These are phyloP conservation scores for Electrona antarctica DNA, from an alignment of 2,113 vertebrate species.

Conservation along the genomic window DNA sequence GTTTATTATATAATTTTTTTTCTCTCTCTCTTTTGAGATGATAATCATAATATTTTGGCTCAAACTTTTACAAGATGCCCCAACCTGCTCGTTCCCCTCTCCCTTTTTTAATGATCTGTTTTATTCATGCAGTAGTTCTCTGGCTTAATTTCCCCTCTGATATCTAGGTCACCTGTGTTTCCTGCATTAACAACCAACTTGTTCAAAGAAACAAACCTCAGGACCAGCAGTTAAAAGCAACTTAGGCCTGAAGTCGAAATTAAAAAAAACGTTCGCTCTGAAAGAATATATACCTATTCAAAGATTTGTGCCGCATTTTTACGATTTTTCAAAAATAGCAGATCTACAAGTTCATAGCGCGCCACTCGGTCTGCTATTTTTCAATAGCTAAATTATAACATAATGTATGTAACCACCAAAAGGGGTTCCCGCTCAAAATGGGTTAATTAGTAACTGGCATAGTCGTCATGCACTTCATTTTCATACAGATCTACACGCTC, in stretches of 20 bases:
- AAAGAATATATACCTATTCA: too few relatives aligned
- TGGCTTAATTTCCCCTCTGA: slow-evolving; percentile 27
- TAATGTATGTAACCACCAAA: too few relatives aligned
- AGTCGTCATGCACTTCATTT: slow-evolving; percentile 3
- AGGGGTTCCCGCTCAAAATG: too few relatives aligned
- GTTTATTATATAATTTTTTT: slow-evolving; percentile 10
- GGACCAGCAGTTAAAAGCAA: slow-evolving; percentile 39
- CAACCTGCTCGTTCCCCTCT: slow-evolving; percentile 45
- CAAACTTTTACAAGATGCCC: slow-evolving; percentile 28
- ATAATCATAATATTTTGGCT: slow-evolving; percentile 57
- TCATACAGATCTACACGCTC: slow-evolving; percentile 16
- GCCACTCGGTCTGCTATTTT: too few relatives aligned
- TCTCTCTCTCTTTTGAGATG: slow-evolving; percentile 30
- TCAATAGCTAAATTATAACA: too few relatives aligned
- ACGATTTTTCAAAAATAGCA: too few relatives aligned
- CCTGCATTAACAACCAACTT: slow-evolving; percentile 15
- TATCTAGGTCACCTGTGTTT: slow-evolving; percentile 61
- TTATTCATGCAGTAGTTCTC: slow-evolving; percentile 42
- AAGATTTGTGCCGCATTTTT: too few relatives aligned
- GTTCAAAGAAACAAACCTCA: slow-evolving; percentile 26
- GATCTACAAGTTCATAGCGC: too few relatives aligned
- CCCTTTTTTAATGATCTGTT: slow-evolving; percentile 49
- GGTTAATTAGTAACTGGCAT: slow-evolving; percentile 40
- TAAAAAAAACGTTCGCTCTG: too few relatives aligned
- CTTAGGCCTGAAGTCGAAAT: too few relatives aligned